Base-by-base conservation (phyloP, 2,888 invertebrate genomes). In the Ariolimax columbianus region DNA sequence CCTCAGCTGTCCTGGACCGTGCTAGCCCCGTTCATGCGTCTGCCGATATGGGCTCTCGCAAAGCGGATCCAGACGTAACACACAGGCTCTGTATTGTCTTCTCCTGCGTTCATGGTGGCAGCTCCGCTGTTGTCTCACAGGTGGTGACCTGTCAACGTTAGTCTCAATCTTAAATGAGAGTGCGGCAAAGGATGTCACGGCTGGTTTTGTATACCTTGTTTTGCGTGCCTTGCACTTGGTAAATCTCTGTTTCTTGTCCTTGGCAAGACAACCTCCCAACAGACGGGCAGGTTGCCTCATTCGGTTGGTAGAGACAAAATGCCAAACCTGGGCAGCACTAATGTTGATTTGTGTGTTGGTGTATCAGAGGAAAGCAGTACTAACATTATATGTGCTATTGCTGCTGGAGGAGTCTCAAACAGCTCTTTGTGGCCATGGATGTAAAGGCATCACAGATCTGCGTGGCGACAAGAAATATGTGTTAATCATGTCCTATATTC, bases 31-130 rank as follows among this genome's bases (percentile, higher is more conserved):
- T 84, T 83, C 79, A 79, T 83, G 86, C 86, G 79, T 55, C 40
- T 83, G 83, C 86, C 83, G 83, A 86, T 77, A 83, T 83, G 83
- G 86, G 86, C 83, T 82, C 73, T 83, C 83, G 86, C 82, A 86
- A 86, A 83, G 83, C 83, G 79, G 86, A 83, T 70, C 82, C 73
- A 85, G n/a, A 82, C 77, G 63, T 73, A 40, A 77, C 55, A 51
- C 55, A 84, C 70, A 51, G 63, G 70, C 68, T 83, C 63, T 63
- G 66, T 40, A 38, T 70, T 83, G 59, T 83, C 66, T 77, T 83
- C 43, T 73, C 59, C 66, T 83, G 77, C n/a, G 36, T 55, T 77
- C 38, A 19, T 23, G 26, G 79, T 66, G 79, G 43, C 73, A 30
- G 59, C 40, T 43, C n/a, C 72, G 81, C 55, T 40, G 38, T 26